Conservation (phyloP, 2,888 invertebrate genomes). For the Drosophila mettleri region DNA sequence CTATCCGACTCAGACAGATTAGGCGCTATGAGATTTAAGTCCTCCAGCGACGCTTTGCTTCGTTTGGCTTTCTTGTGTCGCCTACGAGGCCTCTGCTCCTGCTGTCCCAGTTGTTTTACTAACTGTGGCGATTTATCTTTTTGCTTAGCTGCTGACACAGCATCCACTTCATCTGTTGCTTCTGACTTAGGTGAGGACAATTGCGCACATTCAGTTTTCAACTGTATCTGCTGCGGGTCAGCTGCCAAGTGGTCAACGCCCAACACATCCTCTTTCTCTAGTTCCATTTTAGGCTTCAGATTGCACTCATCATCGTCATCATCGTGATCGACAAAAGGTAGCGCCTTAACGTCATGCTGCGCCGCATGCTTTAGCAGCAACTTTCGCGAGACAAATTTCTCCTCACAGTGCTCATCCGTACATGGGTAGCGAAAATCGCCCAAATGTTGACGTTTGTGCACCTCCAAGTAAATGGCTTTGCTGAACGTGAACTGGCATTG, state of each 20-base stretch:
- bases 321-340: neutral
- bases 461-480: conserved; percentile 91
- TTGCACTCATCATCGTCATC: conserved; percentile 8
- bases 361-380: conserved; percentile 90
- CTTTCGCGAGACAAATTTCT: conserved; percentile 93
- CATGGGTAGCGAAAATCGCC: conserved; percentile 91
- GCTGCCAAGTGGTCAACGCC: conserved; percentile 29
- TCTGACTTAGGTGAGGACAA: conserved; percentile 5
- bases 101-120: neutral
- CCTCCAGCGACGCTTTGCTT: conserved; percentile 85
- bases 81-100: conserved; percentile 71
- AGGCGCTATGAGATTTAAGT: conserved; percentile 91
- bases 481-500: conserved; percentile 91
- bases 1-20: conserved; percentile 94
- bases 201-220: neutral
- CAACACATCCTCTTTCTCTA: conserved; percentile 11
- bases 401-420: conserved; percentile 89
- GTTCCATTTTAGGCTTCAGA: conserved; percentile 17
- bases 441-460: conserved; percentile 92
- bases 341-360: conserved; percentile 85
- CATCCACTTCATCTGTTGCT: conserved; percentile 15
- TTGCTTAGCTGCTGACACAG: neutral
- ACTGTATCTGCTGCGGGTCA: neutral
- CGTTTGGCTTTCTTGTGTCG: conserved; percentile 83
- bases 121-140: conserved; percentile 5